Evolutionary conservation across 2,113 vertebrate genomes (phyloP), one percentile per base, ranked within the genome.

Genomic region (Lethenteron camtschaticum): DNA sequence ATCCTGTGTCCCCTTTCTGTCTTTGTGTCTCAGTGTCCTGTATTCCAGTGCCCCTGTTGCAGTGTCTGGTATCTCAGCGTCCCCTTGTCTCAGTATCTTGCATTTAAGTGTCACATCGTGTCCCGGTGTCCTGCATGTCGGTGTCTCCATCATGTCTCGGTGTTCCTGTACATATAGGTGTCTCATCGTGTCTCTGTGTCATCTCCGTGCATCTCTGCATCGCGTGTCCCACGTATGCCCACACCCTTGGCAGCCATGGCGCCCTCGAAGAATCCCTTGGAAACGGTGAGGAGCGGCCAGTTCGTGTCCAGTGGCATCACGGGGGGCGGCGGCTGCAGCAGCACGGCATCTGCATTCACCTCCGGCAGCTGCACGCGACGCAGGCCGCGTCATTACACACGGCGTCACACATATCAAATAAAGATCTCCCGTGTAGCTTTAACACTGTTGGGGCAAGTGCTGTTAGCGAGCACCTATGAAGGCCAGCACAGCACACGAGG

Each of bases 251-350:
- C 82, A 12, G 86, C 80, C 57, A 96, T 95, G 58, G 81, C 82
- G 69, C 91, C 90, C 75, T 96, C 90, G 1, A 97, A 97, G 84
- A 96, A 96, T 3, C 94, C 94, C 75, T 90, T 95, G 71, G 91
- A 92, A 3, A 96, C 87, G 0, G 94, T 97, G 72, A 96, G 77
- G 70, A 96, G 77, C 0, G 94, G 94, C 94, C 94, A 97, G 76
- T 97, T 96, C 56, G 94, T 96, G 76, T 97, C 94, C 78, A 97
- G 77, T 3, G 94, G 94, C 85, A 96, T 89, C 78, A 97, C 83
- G 70, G 94, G 90, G 2, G 91, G 89, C 56, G 88, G 85, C 0
- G 94, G 91, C 82, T 96, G 87, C 72, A 97, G 83, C 74, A 97
- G 77, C 75, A 85, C 83, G 8, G 94, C 94, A 2, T 88, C 79